Base-by-base conservation (phyloP, 1,140 invertebrate species). In the Diorhabda elongata region DNA sequence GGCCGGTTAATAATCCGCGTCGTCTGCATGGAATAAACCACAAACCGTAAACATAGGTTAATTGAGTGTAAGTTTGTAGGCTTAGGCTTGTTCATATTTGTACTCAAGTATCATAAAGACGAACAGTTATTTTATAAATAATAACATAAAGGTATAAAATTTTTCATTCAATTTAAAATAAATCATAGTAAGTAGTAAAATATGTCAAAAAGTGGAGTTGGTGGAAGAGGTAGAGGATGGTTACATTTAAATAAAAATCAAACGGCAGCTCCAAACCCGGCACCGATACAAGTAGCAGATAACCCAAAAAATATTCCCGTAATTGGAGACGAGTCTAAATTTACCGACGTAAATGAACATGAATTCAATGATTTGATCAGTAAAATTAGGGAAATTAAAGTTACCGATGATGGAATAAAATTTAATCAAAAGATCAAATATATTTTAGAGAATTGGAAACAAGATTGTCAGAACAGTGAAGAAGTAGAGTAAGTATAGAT, bases 171-270 rank as follows among this genome's bases (percentile, higher is more conserved):
- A 26, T 26, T 26, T 26, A 26, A 26, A 26, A 26, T 26, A 26
- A 26, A 26, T 26, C 26, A 26, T 26, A 26, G 26, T 26, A 26
- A 26, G 5, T 52, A 52, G 5, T 52, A 9, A 62, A 70, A 63
- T 58, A 76, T 76, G 74, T 68, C 73, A 4, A 58, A 62, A 58
- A 69, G 71, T 58, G 76, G 73, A 11, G 70, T 71, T 9, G 77
- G 77, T 45, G 78, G 78, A 42, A 72, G 78, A 67, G 78, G 78
- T 11, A 64, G 78, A 62, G 76, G 77, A 11, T 79, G 77, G 77
- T 66, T 79, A 58, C 77, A 78, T 67, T 67, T 79, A 61, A 75
- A 67, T 61, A 71, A 58, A 60, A 66, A 60, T 67, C 66, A 68
- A 6, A 26, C 61, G 26, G 59, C 1, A 8, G 68, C 71, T 42